Base-by-base conservation (phyloP, 2,113 vertebrate species). In the Edolisoma coerulescens region DNA sequence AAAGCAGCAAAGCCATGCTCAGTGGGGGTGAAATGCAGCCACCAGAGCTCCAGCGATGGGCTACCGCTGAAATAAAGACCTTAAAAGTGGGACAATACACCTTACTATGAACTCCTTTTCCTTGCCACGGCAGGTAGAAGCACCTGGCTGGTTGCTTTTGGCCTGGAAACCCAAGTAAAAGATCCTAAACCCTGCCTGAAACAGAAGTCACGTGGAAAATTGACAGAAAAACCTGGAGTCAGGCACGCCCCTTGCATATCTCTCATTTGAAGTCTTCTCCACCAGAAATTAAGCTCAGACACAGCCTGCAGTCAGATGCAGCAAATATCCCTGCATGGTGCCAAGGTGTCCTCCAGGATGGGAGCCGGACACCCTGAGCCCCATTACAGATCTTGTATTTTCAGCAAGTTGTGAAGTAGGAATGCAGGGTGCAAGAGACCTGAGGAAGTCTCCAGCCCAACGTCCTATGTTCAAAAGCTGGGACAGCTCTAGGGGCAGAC, bases 251-350 rank as follows among this genome's bases (percentile, higher is more conserved):
- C 41, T 71, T 2, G 13, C 23, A 57, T 10, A 9, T 22, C 61
- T 57, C 67, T 45, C 35, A 39, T 71, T 10, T 10, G 37, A 39
- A 52, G 42, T 14, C 41, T 33, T 74, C 54, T 47, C 32, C 69
- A n/a, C 2, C 7, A 60, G 27, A 21, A 59, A 78, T 24, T 28
- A 70, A 35, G n/a, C 35, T 56, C 50, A 74, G 67, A 35, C 2
- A 2, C 60, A 73, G 32, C 41, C 68, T 39, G 52, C 10, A 21
- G 68, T 9, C 45, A 77, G 54, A 44, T 6, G 15, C 35, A 49
- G 52, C 63, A 84, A 79, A 18, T 4, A 59, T 3, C 35, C 30
- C 26, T 13, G 47, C 0, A 0, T 4, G 9, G 32, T 27, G 16
- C 24, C 39, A n/a, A 35, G 0, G 6, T 3, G 28, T 42, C 35